Evolutionary conservation across 2,113 vertebrate genomes (phyloP).

Genomic region (Eretmodus cyanostictus): DNA sequence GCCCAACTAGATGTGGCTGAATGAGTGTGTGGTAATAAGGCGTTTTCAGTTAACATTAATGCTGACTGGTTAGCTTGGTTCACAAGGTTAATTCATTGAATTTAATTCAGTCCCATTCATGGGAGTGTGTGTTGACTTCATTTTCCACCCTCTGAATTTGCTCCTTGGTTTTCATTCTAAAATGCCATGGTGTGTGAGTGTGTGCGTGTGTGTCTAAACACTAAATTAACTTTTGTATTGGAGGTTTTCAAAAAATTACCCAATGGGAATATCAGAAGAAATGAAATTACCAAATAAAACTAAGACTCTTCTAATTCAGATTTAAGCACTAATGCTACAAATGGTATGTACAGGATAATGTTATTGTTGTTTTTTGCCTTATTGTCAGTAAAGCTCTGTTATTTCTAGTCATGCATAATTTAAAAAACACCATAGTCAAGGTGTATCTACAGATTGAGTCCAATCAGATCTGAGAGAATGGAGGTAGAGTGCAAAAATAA

Average conservation of each 20-base stretch:
- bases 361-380: neutral
- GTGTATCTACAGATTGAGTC: neutral
- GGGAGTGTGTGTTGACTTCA: neutral
- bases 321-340: neutral
- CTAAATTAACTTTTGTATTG: neutral
- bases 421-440: neutral
- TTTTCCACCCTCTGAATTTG: neutral
- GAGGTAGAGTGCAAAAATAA: neutral
- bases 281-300: neutral
- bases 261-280: neutral
- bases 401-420: neutral
- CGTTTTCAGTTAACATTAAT: neutral
- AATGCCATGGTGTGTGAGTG: neutral
- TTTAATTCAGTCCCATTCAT: neutral
- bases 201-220: neutral
- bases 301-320: neutral
- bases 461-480: neutral
- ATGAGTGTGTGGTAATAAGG: neutral
- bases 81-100: neutral
- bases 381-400: neutral
- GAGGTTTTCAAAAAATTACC: neutral
- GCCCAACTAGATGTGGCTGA: neutral
- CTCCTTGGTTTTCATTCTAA: neutral
- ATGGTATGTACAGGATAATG: neutral
- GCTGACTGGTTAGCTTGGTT: neutral